Evolutionary conservation across 35 echinoderm and acorn worm genomes (phyloP), one percentile per base, ranked within the genome.

Genomic region (Holothuria glaberrima): DNA sequence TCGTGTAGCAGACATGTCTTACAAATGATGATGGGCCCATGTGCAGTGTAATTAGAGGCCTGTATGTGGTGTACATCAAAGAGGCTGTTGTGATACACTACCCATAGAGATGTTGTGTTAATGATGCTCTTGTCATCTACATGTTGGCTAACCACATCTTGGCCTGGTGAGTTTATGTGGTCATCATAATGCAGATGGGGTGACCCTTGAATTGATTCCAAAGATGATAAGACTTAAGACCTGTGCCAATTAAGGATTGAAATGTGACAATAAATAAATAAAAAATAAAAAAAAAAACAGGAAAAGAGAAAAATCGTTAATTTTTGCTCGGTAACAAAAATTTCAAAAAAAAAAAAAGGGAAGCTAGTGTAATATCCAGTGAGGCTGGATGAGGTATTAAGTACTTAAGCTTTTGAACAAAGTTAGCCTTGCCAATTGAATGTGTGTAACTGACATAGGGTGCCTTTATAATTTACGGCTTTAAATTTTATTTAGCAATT

Each of bases 361-460:
- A 71, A 31, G 29, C 27, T 27, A 71, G 69, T 73, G 69, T 73
- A 73, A 73, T 73, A 73, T 52, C 74, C 74, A 78, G 74, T 48
- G 74, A 78, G 74, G 74, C 38, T 69, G 66, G 25, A 48, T 41
- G 74, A 48, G 6, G n/a, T 48, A 48, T n/a, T 48, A 48, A 48
- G 35, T 78, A 30, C 31, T 69, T 69, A 69, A 30, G 25, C 66
- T 30, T 16, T 73, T 74, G 31, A 74, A 78, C 38, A 48, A 78
- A 41, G 44, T 75, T 12, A 78, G 74, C 74, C 74, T 78, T 78
- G 74, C 74, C 74, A 78, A 78, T 78, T 78, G 13, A 78, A 48
- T 78, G 74, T 78, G 74, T 78, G 50, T 78, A 48, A 78, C 50
- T 35, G 27, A 78, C 12, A 78, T 78, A 78, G 74, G 74, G 74